A percentile compares a stretch with the other conserved stretches of the same genome.
phyloP scores from a whole-genome alignment of 2,113 vertebrate species.

The Mormyrus lacerda region DNA sequence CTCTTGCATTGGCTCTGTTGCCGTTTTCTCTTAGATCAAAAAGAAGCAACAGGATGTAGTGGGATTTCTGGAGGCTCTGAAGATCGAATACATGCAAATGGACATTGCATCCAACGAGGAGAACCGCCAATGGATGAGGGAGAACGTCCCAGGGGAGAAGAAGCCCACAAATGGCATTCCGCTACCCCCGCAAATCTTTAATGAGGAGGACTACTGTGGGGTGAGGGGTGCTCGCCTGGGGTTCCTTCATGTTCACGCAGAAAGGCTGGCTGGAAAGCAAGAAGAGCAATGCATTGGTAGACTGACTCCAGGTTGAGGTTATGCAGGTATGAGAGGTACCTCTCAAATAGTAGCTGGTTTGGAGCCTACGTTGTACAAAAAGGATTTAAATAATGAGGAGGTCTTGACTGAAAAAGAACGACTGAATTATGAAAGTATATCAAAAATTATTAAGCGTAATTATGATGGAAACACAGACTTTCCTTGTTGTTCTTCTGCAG shows the following conservation, averaged over 20 bases:
- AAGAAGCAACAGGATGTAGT: conserved; percentile 98
- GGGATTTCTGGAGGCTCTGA: conserved; percentile 88
- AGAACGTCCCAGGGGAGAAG: conserved; percentile 88
- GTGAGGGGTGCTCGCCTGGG: conserved; percentile 54
- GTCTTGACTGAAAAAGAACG: neutral
- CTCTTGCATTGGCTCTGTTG: neutral
- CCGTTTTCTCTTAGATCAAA: conserved; percentile 72
- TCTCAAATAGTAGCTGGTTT: neutral
- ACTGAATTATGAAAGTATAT: neutral
- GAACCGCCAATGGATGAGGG: conserved; percentile 94
- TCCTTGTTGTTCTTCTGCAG: conserved; percentile 52
- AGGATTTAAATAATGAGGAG: neutral
- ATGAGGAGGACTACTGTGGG: conserved; percentile 88
- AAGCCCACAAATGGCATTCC: conserved; percentile 93
- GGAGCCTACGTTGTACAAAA: neutral
- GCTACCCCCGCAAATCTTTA: conserved; percentile 95
- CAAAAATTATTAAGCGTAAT: neutral
- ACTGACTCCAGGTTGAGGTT: neutral
- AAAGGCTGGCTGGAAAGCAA: neutral
- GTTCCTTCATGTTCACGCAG: neutral
- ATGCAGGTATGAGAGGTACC: neutral
- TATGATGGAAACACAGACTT: neutral
- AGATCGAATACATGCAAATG: conserved; percentile 84
- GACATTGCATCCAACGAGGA: conserved; percentile 94
- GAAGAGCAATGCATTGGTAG: neutral